Evolutionary conservation across 2,113 vertebrate genomes (phyloP).

Genomic region (Silurus glanis): DNA sequence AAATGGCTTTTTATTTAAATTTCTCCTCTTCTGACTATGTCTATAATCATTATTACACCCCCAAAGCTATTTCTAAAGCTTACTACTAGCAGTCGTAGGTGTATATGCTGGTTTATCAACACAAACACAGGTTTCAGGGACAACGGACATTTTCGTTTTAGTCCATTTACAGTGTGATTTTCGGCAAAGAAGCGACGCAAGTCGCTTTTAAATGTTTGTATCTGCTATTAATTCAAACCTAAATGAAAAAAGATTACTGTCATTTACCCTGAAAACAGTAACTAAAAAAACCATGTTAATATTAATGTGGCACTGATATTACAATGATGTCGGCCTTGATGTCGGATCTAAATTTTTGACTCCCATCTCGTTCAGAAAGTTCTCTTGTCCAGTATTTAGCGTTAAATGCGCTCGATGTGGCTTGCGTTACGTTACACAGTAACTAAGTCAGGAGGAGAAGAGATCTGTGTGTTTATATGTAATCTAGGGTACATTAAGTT

Average conservation of each 20-base stretch:
- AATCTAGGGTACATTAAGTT: background rate
- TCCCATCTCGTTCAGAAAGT: constrained; percentile 4
- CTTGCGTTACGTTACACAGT: constrained; percentile 6
- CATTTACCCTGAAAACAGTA: background rate
- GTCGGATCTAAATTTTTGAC: background rate
- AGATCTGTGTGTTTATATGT: background rate
- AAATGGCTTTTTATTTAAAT: background rate
- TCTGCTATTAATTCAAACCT: constrained; percentile 1
- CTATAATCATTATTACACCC: background rate
- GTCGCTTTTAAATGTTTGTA: background rate
- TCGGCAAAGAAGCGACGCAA: background rate
- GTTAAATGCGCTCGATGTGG: constrained; percentile 19
- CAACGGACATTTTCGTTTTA: background rate
- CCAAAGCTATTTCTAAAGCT: background rate
- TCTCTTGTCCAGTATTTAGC: constrained; percentile 27
- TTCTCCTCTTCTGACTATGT: background rate
- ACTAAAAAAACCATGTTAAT: background rate
- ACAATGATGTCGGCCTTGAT: constrained; percentile 9
- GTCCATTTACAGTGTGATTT: background rate
- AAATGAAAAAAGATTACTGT: background rate
- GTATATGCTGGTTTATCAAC: background rate
- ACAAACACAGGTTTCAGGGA: background rate
- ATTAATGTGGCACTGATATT: too few species aligned
- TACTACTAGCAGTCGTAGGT: background rate
- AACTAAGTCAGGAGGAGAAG: background rate